Conservation (phyloP, 2,113 vertebrate species). For the Calyptomena viridis region DNA sequence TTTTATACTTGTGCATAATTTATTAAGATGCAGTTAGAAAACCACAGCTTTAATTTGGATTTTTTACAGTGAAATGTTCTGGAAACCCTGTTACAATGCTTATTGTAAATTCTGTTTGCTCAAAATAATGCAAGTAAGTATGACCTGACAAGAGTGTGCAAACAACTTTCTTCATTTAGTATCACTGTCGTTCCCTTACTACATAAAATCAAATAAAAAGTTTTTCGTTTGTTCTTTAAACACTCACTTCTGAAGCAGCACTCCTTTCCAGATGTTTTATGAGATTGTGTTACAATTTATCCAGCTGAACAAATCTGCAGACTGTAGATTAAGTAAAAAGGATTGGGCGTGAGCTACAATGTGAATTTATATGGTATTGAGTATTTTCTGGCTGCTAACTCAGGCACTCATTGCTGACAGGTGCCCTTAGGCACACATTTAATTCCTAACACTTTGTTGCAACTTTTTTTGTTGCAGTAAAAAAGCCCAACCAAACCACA, state of each 20-base stretch:
- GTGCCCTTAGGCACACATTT: not conserved
- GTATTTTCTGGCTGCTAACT: not conserved
- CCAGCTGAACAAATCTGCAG: not conserved
- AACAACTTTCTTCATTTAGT: not conserved
- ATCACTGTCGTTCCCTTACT: not conserved
- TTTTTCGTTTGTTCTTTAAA: not conserved
- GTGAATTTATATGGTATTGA: not conserved
- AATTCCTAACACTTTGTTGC: not conserved
- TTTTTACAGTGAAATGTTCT: not conserved
- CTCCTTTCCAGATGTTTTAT: not conserved
- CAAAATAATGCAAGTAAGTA: not conserved
- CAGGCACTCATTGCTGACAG: not conserved
- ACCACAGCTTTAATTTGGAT: not conserved
- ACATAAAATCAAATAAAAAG: not conserved
- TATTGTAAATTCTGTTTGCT: not conserved
- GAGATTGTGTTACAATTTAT: not conserved
- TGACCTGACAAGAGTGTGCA: not conserved
- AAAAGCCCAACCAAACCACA: not conserved
- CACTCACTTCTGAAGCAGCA: not conserved
- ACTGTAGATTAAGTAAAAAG: not conserved
- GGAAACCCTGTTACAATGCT: not conserved
- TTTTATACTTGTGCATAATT: not conserved
- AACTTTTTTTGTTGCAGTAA: too few species aligned
- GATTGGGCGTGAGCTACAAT: not conserved
- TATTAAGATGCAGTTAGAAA: not conserved